These are phyloP conservation scores for Philereme vetulata DNA, from an alignment of 2,888 invertebrate genomes.

Conservation along the genomic window DNA sequence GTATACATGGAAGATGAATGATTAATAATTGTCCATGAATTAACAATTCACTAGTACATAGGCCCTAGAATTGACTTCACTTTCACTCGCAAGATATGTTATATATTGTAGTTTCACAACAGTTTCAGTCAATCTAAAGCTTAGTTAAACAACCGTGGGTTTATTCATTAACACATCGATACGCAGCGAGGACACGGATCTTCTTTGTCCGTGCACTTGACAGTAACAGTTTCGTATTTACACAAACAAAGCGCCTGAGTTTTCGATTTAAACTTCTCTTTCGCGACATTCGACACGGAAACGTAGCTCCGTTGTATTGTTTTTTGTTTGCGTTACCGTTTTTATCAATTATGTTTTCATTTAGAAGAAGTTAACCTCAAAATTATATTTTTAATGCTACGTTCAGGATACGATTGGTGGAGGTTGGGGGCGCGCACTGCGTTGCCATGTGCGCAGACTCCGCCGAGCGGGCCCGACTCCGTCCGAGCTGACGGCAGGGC, in stretches of 20 bases:
- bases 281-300: slow-evolving; percentile 79
- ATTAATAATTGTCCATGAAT: slow-evolving; percentile 43
- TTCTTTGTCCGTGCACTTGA: slow-evolving; percentile 83
- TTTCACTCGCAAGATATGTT: slow-evolving; percentile 68
- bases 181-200: slow-evolving; percentile 63
- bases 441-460: slow-evolving; percentile 58
- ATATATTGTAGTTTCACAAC: slow-evolving; percentile 58
- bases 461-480: slow-evolving; percentile 59
- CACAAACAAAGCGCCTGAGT: slow-evolving; percentile 82
- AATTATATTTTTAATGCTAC: slow-evolving; percentile 79
- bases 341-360: slow-evolving; percentile 62
- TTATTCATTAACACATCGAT: slow-evolving; percentile 57
- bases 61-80: slow-evolving; percentile 75
- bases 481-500: slow-evolving; percentile 41
- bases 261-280: slow-evolving; percentile 75
- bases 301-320: slow-evolving; percentile 51
- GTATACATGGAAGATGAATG: slow-evolving; percentile 53
- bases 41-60: slow-evolving; percentile 63
- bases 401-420: slow-evolving; percentile 73
- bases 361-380: slow-evolving; percentile 76
- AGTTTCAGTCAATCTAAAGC: slow-evolving; percentile 55
- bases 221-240: slow-evolving; percentile 81
- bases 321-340: slow-evolving; percentile 52
- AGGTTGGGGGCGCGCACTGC: slow-evolving; percentile 60
- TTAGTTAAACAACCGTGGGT: slow-evolving; percentile 59